phyloP scores from a whole-genome alignment of 2,888 invertebrate genomes.

The Pharmacophagus antenor region DNA sequence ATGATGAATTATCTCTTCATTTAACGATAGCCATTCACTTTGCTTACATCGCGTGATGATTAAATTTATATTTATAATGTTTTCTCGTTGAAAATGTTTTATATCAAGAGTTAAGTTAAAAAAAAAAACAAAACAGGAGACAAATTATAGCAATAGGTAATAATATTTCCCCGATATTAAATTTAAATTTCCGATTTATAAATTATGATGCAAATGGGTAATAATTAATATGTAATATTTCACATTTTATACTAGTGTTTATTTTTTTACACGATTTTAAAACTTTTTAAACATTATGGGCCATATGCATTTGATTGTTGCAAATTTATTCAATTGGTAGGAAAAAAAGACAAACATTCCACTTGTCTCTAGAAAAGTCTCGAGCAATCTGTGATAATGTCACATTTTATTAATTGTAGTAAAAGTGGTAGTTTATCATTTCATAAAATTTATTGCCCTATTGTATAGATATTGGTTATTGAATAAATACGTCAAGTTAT shows the following conservation, averaged over 20 bases:
- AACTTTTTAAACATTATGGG: neutral
- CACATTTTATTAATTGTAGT: conserved; percentile 36
- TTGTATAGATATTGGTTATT: conserved; percentile 19
- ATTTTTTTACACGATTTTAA: neutral
- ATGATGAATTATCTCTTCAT: conserved; percentile 17
- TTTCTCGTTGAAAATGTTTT: neutral
- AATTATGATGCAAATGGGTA: neutral
- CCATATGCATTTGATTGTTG: neutral
- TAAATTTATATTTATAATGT: neutral
- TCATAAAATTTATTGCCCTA: conserved; percentile 24
- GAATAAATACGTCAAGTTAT: conserved; percentile 28
- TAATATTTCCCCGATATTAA: neutral
- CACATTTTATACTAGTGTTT: neutral
- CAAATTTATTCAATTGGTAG: neutral
- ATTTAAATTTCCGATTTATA: neutral
- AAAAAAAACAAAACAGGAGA: neutral
- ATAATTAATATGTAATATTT: neutral
- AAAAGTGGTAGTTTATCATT: conserved; percentile 32
- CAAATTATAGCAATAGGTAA: neutral
- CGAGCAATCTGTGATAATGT: conserved; percentile 58
- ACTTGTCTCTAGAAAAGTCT: conserved; percentile 19
- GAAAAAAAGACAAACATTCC: conserved; percentile 18
- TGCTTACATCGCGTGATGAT: neutral
- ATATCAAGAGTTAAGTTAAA: neutral
- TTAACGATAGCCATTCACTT: neutral